These are phyloP conservation scores for Odontomachus brunneus DNA, from an alignment of 1,140 invertebrate genomes.

Conservation along the genomic window DNA sequence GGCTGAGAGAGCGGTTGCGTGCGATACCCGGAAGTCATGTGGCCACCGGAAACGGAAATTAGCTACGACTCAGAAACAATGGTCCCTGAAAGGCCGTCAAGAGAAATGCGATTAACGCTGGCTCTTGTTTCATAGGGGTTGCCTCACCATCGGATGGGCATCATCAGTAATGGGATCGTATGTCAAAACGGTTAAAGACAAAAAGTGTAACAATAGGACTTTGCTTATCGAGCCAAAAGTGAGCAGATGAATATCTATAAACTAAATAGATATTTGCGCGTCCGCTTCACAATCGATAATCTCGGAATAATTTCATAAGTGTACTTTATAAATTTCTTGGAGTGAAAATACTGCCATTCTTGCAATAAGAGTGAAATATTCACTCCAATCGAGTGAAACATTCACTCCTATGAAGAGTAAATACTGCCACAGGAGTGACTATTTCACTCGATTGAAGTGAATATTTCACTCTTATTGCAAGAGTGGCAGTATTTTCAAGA, in stretches of 20 bases:
- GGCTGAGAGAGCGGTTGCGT: conserved; percentile 30
- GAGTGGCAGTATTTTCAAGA: no score
- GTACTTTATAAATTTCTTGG: no score
- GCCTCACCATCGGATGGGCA: neutral
- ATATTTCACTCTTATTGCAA: no score
- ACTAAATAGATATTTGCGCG: neutral
- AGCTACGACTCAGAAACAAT: conserved; percentile 79
- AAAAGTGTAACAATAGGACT: neutral
- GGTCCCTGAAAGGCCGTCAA: conserved; percentile 28
- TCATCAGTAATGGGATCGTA: neutral
- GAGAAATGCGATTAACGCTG: conserved; percentile 39
- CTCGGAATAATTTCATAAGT: neutral
- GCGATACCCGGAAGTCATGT: conserved; percentile 79
- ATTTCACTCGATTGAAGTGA: no score
- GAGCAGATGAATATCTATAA: neutral
- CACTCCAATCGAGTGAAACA: no score
- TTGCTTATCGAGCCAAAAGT: neutral
- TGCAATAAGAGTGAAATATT: no score
- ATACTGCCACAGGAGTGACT: no score
- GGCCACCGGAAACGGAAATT: conserved; percentile 82
- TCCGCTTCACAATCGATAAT: neutral
- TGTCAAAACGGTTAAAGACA: neutral
- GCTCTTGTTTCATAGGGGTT: conserved; percentile 15
- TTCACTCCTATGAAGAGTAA: no score
- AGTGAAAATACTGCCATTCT: no score